phyloP scores from a whole-genome alignment of 2,797 vertebrate species.

The Phataginus tricuspis region DNA sequence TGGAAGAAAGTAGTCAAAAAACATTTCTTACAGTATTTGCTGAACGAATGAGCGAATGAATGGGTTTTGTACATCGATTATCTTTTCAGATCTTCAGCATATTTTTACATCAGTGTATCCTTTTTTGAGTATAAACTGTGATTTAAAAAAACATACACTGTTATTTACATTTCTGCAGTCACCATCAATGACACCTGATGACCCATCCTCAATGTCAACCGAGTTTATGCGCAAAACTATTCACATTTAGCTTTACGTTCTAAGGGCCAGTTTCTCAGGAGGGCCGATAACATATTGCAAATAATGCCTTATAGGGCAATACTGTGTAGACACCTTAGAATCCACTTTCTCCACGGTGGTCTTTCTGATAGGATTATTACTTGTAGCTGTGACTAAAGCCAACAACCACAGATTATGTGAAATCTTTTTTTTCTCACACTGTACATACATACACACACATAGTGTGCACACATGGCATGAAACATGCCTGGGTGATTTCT shows the following conservation, averaged over 20 bases:
- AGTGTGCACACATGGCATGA: not conserved
- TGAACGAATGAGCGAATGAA: not conserved
- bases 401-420: not conserved
- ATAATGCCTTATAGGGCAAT: not conserved
- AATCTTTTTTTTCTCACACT: not conserved
- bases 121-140: slow-evolving; percentile 9
- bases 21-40: not conserved
- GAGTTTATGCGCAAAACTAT: not conserved
- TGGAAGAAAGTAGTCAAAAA: slow-evolving; percentile 20
- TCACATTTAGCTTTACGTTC: not conserved
- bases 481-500: not conserved
- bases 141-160: not conserved
- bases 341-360: not conserved
- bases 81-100: not conserved
- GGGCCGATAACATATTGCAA: not conserved
- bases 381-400: not conserved
- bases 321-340: not conserved
- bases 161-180: not conserved
- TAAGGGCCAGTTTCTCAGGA: not conserved
- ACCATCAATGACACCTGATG: not conserved
- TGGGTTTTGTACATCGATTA: not conserved
- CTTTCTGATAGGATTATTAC: not conserved
- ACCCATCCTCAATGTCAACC: not conserved
- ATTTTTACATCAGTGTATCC: not conserved
- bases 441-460: not conserved